Evolutionary conservation across 92 coral and sea anemone genomes (phyloP).

Genomic region (Phenganax marumi): DNA sequence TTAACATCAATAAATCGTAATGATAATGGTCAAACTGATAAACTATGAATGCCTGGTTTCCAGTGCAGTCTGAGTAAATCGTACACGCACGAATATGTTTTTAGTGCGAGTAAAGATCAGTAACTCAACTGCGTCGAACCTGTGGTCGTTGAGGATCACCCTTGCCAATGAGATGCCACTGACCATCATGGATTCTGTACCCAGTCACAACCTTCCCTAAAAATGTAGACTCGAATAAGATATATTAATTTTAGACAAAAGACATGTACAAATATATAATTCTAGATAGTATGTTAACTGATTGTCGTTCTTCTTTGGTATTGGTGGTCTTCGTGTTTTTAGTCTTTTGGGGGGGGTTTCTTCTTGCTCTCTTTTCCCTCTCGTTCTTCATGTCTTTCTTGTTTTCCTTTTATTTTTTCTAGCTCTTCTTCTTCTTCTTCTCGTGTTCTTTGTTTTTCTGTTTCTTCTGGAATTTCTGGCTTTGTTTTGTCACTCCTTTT

Average conservation of each 20-base stretch:
- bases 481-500: too few relatives aligned
- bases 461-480: too few relatives aligned
- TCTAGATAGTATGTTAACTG: background rate
- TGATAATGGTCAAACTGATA: too few relatives aligned
- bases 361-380: too few relatives aligned
- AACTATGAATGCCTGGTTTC: too few relatives aligned
- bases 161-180: slow-evolving; percentile 39
- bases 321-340: too few relatives aligned
- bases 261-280: background rate
- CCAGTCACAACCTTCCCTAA: slow-evolving; percentile 38
- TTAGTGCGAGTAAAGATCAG: background rate
- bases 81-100: background rate
- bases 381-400: too few relatives aligned
- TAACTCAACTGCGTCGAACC: background rate
- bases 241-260: background rate
- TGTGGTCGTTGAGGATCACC: slow-evolving; percentile 38
- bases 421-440: too few relatives aligned
- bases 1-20: background rate
- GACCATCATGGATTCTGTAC: slow-evolving; percentile 19
- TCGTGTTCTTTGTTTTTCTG: too few relatives aligned
- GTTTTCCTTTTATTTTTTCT: too few relatives aligned
- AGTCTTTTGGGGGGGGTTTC: too few relatives aligned
- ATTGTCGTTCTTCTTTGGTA: background rate
- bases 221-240: background rate
- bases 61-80: background rate